These are phyloP conservation scores for Arvicanthis niloticus DNA, from an alignment of 2,113 vertebrate genomes.

Conservation along the genomic window DNA sequence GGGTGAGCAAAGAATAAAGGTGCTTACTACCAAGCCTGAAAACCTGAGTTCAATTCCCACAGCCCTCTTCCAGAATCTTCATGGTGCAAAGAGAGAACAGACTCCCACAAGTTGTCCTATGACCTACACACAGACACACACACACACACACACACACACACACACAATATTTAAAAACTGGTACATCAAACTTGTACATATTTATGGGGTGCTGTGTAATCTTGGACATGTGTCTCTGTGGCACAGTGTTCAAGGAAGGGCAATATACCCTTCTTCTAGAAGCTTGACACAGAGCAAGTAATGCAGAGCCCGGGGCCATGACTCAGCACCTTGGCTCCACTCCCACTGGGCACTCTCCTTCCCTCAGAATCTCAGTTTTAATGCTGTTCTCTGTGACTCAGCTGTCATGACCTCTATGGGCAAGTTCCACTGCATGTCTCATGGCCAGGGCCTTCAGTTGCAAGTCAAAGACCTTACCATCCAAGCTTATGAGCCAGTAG, in stretches of 20 bases:
- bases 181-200: neutral
- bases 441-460: neutral
- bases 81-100: neutral
- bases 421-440: neutral
- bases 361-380: neutral
- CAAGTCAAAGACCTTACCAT: neutral
- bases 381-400: neutral
- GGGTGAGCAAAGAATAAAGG: neutral
- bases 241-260: neutral
- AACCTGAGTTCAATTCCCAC: neutral
- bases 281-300: neutral
- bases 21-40: neutral
- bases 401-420: conserved; percentile 24
- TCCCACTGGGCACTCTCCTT: neutral
- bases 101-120: neutral
- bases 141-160: neutral
- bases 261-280: neutral
- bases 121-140: neutral
- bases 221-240: neutral
- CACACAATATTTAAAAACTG: neutral
- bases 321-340: neutral
- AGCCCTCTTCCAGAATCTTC: neutral
- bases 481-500: neutral
- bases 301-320: neutral
- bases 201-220: neutral